Conservation (phyloP, 2,113 vertebrate species). For the Lagopus leucura region DNA sequence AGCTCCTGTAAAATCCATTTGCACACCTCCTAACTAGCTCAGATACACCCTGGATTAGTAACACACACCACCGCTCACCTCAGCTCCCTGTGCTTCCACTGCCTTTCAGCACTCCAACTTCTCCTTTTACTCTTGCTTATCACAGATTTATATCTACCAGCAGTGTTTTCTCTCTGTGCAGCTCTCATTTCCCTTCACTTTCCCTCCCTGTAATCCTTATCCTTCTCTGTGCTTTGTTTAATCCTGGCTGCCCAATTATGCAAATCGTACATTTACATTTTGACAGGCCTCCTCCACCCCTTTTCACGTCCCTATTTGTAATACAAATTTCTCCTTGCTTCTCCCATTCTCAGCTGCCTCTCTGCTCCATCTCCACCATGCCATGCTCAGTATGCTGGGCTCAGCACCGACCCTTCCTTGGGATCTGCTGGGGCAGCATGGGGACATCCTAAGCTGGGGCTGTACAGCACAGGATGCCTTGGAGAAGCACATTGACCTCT, state of each 20-base stretch:
- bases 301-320: not conserved
- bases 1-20: slow-evolving; percentile 54
- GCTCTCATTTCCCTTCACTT: slow-evolving; percentile 15
- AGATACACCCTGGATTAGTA: slow-evolving; percentile 18
- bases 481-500: not conserved
- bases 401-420: not conserved
- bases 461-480: not conserved
- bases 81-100: not conserved
- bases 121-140: slow-evolving; percentile 30
- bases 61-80: not conserved
- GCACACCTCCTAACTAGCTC: not conserved
- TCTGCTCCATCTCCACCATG: not conserved
- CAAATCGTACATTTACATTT: slow-evolving; percentile 70
- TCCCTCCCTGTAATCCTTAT: slow-evolving; percentile 32
- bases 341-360: not conserved
- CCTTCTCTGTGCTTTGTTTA: slow-evolving; percentile 31
- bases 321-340: slow-evolving; percentile 6
- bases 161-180: slow-evolving; percentile 18
- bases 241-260: slow-evolving; percentile 65
- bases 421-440: not conserved
- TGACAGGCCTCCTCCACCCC: slow-evolving; percentile 48
- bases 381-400: rapidly evolving
- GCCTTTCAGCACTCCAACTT: slow-evolving; percentile 3
- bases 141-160: slow-evolving; percentile 27
- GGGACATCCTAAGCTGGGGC: not conserved